Conservation (phyloP, 2,888 invertebrate species). For the Apamea anceps region DNA sequence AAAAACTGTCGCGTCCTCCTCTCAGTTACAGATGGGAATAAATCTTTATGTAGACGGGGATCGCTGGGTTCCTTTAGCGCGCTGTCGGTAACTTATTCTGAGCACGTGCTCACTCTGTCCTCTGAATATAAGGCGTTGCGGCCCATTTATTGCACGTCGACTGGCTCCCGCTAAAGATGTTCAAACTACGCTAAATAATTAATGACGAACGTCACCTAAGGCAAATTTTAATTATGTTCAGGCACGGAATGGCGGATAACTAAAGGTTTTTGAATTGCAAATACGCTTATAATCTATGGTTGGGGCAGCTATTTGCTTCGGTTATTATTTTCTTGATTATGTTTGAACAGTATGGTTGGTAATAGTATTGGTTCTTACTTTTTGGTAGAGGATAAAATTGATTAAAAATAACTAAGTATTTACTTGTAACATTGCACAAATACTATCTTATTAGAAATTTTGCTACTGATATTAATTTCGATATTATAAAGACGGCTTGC, state of each 20-base stretch:
- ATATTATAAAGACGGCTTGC: neutral
- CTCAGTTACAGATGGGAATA: conserved; percentile 90
- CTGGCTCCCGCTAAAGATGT: conserved; percentile 80
- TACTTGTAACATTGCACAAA: neutral
- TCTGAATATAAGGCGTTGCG: conserved; percentile 86
- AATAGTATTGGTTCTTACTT: neutral
- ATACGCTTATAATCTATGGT: conserved; percentile 60
- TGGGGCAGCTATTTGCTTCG: conserved; percentile 41
- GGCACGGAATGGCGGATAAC: conserved; percentile 66
- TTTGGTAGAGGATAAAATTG: neutral
- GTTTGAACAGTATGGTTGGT: conserved; percentile 31
- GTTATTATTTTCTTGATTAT: conserved; percentile 47
- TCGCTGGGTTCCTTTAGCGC: conserved; percentile 74
- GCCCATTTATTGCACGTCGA: conserved; percentile 87
- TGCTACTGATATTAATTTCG: neutral
- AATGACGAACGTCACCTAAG: conserved; percentile 81
- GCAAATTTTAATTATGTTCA: conserved; percentile 84
- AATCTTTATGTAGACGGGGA: conserved; percentile 89
- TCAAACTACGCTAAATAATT: conserved; percentile 86
- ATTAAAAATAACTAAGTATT: no score
- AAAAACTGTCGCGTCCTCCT: conserved; percentile 89
- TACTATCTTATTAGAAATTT: neutral
- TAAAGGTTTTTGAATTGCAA: conserved; percentile 67
- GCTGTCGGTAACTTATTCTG: conserved; percentile 82
- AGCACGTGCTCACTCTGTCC: conserved; percentile 87